Percentiles rank a stretch among this genome's conserved stretches.
Evolutionary conservation across 2,797 vertebrate genomes (phyloP).

Genomic region (Acanthis flammea): DNA sequence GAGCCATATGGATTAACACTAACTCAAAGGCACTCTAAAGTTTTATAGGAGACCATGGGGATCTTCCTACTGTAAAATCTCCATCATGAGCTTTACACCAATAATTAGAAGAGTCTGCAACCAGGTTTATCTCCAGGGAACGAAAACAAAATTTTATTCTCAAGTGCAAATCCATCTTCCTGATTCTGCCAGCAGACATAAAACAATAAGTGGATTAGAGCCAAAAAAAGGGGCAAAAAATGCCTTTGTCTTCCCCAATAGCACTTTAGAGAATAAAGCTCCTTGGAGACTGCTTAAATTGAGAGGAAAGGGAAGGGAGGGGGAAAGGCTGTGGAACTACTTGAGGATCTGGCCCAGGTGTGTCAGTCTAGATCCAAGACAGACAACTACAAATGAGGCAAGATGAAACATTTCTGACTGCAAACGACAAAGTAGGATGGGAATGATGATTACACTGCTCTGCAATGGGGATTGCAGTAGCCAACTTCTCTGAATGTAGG

Average conservation of each 20-base stretch:
- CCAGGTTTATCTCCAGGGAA: neutral
- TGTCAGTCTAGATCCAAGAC: neutral
- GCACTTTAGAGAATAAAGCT: neutral
- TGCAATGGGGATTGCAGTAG: neutral
- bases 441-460: neutral
- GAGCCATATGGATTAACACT: neutral
- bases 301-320: neutral
- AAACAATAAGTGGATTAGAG: neutral
- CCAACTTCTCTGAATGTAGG: slow-evolving; percentile 6
- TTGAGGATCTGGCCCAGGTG: neutral
- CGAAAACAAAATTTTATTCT: neutral
- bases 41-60: neutral
- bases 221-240: neutral
- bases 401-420: slow-evolving; percentile 28
- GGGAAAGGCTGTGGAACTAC: neutral
- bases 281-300: neutral
- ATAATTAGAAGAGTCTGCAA: neutral
- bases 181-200: neutral
- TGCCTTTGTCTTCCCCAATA: neutral
- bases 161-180: neutral
- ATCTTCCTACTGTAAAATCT: neutral
- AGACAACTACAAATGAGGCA: neutral
- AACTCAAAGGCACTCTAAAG: neutral
- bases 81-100: neutral
- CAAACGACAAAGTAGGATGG: neutral